These are phyloP conservation scores for Spodoptera picta DNA, from an alignment of 2,888 invertebrate species.

Conservation along the genomic window DNA sequence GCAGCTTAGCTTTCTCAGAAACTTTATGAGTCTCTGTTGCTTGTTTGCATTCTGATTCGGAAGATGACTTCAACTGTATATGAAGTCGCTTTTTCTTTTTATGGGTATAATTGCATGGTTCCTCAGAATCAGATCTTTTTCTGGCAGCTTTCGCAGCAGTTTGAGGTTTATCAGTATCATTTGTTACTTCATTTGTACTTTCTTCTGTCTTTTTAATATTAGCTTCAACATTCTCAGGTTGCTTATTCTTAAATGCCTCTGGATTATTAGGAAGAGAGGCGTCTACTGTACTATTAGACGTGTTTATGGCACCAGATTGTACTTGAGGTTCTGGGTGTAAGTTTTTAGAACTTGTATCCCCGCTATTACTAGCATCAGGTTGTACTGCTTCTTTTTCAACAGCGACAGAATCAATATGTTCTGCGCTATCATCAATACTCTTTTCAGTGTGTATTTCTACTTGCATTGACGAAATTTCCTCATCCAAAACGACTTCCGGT, in stretches of 20 bases:
- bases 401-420: neutral
- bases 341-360: constrained; percentile 22
- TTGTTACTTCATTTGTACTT: constrained; percentile 34
- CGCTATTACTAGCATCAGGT: constrained; percentile 12
- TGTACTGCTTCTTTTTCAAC: constrained; percentile 16
- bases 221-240: constrained; percentile 31
- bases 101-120: constrained; percentile 30
- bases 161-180: constrained; percentile 6
- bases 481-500: constrained; percentile 9
- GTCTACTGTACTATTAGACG: constrained; percentile 68
- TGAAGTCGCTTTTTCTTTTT: constrained; percentile 46
- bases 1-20: constrained; percentile 3
- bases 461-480: constrained; percentile 29
- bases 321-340: constrained; percentile 25
- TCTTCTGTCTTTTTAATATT: constrained; percentile 32
- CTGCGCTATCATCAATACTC: neutral
- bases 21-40: constrained; percentile 8
- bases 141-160: constrained; percentile 17
- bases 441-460: constrained; percentile 27
- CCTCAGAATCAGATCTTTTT: constrained; percentile 48
- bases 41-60: constrained; percentile 1
- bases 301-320: constrained; percentile 50
- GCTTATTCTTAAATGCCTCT: constrained; percentile 67
- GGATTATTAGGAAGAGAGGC: constrained; percentile 80
- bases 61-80: constrained; percentile 13